Percentiles rank a stretch among this genome's conserved stretches.
Conservation (phyloP, 1,140 invertebrate genomes). For the Trachymyrmex cornetzi region DNA sequence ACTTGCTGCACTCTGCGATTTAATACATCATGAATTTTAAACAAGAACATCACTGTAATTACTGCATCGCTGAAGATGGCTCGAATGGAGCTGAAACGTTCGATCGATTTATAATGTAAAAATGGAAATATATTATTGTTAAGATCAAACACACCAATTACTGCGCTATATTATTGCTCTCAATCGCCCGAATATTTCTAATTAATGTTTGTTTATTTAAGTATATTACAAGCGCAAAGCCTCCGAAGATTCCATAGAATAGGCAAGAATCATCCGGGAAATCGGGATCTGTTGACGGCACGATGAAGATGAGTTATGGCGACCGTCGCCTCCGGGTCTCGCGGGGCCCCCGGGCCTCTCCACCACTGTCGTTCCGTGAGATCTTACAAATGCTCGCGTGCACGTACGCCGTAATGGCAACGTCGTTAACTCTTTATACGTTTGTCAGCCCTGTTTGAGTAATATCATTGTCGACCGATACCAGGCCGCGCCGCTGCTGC, state of each 20-base stretch:
- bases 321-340: slow-evolving; percentile 73
- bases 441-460: slow-evolving; percentile 79
- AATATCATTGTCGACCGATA: slow-evolving; percentile 73
- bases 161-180: too few relatives aligned
- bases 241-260: slow-evolving; percentile 5
- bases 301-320: slow-evolving; percentile 78
- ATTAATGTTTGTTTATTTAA: not conserved
- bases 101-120: too few relatives aligned
- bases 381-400: slow-evolving; percentile 80
- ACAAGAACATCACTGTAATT: too few relatives aligned
- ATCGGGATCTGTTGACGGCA: slow-evolving; percentile 72
- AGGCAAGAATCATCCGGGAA: slow-evolving; percentile 51
- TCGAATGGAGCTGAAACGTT: too few relatives aligned
- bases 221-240: not conserved
- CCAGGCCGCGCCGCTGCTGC: not conserved
- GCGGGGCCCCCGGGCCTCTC: slow-evolving; percentile 23
- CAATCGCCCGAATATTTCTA: too few relatives aligned
- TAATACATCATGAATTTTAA: too few relatives aligned
- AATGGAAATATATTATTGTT: too few relatives aligned
- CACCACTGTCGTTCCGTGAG: slow-evolving; percentile 51
- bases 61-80: too few relatives aligned
- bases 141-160: too few relatives aligned
- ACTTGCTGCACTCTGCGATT: too few relatives aligned
- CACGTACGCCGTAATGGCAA: slow-evolving; percentile 71
- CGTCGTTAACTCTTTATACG: slow-evolving; percentile 79